These are phyloP conservation scores for Daubentonia madagascariensis DNA, from an alignment of 2,113 vertebrate species.

Conservation along the genomic window DNA sequence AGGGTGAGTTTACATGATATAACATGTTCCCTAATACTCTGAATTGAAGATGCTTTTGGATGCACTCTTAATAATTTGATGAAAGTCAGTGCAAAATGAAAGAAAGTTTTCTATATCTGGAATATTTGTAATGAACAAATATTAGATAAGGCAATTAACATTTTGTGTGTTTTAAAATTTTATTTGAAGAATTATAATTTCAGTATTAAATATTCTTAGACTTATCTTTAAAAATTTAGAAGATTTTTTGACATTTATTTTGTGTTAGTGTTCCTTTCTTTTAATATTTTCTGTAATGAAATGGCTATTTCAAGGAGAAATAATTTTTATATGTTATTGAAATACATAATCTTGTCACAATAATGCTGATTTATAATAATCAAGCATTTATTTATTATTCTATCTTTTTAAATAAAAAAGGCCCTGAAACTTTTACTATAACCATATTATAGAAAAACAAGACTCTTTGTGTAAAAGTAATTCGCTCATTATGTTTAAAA, in stretches of 20 bases:
- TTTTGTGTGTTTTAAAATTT: conserved; percentile 24
- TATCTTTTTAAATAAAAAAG: neutral
- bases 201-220: neutral
- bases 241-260: neutral
- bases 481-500: neutral
- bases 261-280: neutral
- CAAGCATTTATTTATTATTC: neutral
- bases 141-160: neutral
- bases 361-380: neutral
- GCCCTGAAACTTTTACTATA: neutral
- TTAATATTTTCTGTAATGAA: conserved; percentile 14
- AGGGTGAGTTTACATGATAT: neutral
- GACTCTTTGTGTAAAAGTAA: neutral
- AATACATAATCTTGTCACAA: neutral
- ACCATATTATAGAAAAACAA: neutral
- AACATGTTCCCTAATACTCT: neutral
- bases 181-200: conserved; percentile 23
- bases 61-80: neutral
- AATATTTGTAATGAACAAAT: conserved; percentile 13
- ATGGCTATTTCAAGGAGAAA: neutral
- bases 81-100: conserved; percentile 27
- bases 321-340: conserved; percentile 27
- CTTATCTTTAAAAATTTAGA: conserved; percentile 19
- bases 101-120: neutral
- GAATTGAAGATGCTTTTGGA: neutral